These are phyloP conservation scores for Scomber scombrus DNA, from an alignment of 2,113 vertebrate species.

Conservation along the genomic window DNA sequence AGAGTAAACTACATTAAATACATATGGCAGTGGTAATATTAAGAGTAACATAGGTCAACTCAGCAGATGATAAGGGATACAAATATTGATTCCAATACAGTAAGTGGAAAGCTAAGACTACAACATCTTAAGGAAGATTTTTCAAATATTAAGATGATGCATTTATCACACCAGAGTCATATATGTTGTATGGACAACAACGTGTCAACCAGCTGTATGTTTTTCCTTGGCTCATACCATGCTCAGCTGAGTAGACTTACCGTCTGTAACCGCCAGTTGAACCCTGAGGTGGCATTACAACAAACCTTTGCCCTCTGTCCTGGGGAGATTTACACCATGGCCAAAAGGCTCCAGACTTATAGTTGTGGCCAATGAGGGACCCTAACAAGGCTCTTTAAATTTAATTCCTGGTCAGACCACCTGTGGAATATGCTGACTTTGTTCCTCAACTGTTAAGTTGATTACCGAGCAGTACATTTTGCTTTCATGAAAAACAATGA, in stretches of 20 bases:
- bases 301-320: constrained; percentile 70
- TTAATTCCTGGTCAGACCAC: constrained; percentile 50
- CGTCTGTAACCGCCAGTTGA: constrained; percentile 58
- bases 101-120: background rate
- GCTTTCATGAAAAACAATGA: background rate
- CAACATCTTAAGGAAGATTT: background rate
- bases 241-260: constrained; percentile 78
- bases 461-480: constrained; percentile 3
- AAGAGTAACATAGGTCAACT: background rate
- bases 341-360: constrained; percentile 55
- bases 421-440: constrained; percentile 46
- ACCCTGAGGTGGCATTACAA: constrained; percentile 52
- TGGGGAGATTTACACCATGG: constrained; percentile 65
- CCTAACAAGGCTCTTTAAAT: constrained; percentile 41
- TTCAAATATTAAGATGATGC: background rate
- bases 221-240: constrained; percentile 36
- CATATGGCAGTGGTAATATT: background rate
- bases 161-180: background rate
- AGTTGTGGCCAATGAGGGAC: constrained; percentile 26
- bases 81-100: background rate
- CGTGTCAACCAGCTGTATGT: background rate
- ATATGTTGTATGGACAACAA: background rate
- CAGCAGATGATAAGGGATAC: background rate
- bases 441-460: constrained; percentile 42
- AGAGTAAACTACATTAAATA: background rate